Conservation (phyloP, 23 tunicate genomes). For the Phallusia fumigata region DNA sequence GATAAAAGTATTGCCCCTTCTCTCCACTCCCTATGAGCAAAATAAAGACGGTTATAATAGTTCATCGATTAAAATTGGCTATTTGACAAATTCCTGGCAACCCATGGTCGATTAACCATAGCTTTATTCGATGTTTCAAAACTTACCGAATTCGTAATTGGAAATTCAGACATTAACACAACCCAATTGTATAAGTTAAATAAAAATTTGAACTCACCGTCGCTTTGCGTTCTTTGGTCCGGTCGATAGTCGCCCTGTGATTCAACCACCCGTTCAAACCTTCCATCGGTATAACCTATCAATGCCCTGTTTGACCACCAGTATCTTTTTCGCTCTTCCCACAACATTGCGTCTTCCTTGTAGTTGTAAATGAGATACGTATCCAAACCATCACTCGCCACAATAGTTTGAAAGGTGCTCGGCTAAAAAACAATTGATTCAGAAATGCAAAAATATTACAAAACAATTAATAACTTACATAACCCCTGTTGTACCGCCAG, state of each 20-base stretch:
- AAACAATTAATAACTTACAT: constrained; percentile 7
- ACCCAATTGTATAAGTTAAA: background rate
- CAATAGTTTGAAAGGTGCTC: constrained; percentile 41
- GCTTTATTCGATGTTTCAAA: too few species aligned
- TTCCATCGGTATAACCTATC: constrained; percentile 26
- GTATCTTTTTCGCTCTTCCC: constrained; percentile 9
- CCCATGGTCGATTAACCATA: too few species aligned
- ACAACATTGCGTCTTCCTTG: constrained; percentile 43
- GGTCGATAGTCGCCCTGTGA: constrained; percentile 30
- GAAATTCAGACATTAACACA: too few species aligned
- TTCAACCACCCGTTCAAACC: background rate
- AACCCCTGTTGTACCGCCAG: constrained; percentile 7
- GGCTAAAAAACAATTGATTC: background rate
- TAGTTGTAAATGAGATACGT: constrained; percentile 35
- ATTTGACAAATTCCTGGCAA: too few species aligned
- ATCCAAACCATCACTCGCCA: constrained; percentile 21
- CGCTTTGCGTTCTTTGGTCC: constrained; percentile 23
- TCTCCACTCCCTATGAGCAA: background rate
- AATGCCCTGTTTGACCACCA: background rate
- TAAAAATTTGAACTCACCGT: background rate
- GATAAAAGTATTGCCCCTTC: constrained; percentile 18
- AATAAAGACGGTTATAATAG: too few species aligned
- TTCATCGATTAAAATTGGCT: too few species aligned
- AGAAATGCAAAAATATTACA: background rate
- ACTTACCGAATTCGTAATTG: too few species aligned